Evolutionary conservation across 2,888 invertebrate genomes (phyloP).

Genomic region (Orthonevra nobilis): DNA sequence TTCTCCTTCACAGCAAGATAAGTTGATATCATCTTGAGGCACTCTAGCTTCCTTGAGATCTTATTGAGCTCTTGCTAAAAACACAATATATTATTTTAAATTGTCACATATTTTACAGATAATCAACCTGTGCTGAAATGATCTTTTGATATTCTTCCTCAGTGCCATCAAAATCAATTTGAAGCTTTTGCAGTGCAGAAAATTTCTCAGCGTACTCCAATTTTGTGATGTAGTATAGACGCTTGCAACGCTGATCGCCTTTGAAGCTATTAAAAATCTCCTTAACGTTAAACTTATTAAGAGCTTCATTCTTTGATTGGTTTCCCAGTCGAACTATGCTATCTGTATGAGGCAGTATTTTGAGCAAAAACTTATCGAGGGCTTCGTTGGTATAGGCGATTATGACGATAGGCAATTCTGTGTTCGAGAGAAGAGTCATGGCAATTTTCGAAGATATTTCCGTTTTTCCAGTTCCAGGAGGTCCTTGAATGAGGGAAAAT

Average conservation of each 20-base stretch:
- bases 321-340: constrained; percentile 86
- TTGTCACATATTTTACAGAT: background rate
- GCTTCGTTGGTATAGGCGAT: constrained; percentile 94
- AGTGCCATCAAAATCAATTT: constrained; percentile 77
- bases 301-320: constrained; percentile 83
- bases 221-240: constrained; percentile 74
- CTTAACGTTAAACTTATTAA: constrained; percentile 82
- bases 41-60: constrained; percentile 80
- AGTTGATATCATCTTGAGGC: constrained; percentile 82
- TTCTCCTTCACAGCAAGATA: constrained; percentile 82
- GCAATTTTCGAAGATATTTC: constrained; percentile 89
- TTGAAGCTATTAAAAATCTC: constrained; percentile 58
- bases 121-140: constrained; percentile 71
- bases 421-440: constrained; percentile 84
- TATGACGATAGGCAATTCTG: constrained; percentile 84
- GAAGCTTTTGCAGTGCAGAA: constrained; percentile 74
- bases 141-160: constrained; percentile 74
- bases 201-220: constrained; percentile 76
- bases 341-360: constrained; percentile 82
- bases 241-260: constrained; percentile 73
- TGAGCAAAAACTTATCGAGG: constrained; percentile 91
- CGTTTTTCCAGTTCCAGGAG: constrained; percentile 94
- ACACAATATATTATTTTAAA: constrained; percentile 45
- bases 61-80: constrained; percentile 72
- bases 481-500: constrained; percentile 91